Base-by-base conservation (phyloP, 2,888 invertebrate genomes). In the Ectemnius cavifrons region DNA sequence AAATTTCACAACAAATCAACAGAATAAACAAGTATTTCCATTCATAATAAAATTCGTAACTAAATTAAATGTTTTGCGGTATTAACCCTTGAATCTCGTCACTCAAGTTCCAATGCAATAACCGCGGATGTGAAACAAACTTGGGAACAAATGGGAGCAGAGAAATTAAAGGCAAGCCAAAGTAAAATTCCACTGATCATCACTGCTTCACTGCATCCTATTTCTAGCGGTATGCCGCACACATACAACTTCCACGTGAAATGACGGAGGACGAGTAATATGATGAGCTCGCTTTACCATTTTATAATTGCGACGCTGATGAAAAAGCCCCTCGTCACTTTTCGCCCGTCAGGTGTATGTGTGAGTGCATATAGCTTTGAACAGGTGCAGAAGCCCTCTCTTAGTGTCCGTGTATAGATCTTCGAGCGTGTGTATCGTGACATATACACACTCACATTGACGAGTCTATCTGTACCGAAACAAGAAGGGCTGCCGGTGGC, bases 301-400 rank as follows among this genome's bases (percentile, higher is more conserved):
- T 81, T 82, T 82, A 82, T 81, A 81, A 82, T 82, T 82, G 79
- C 68, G 71, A 81, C 14, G 68, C 58, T 60, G 68, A 78, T 67
- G 75, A 69, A 72, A 79, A 79, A 79, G 71, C 63, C 67, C 58
- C 71, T 56, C 70, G 78, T 73, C 67, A 70, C 73, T 78, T 77
- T 76, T 59, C 65, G n/a, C 18, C 28, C 37, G 37, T 8, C 37
- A 37, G 63, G 37, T 63, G 64, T 47, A 64, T 45, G 52, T 28
- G 63, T n/a, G 47, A n/a, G 23, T 23, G 37, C 5, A 37, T 37
- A 37, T 46, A 63, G 46, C 75, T 77, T 67, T 71, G 76, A 76
- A 67, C 70, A 16, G 8, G 13, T 0, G 8, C 67, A 27, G 14
- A 20, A 13, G 18, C 37, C 27, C 58, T 6, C 28, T 27, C 37